Evolutionary conservation across 2,888 invertebrate genomes (phyloP).

Genomic region (Sarcophaga subvicina): DNA sequence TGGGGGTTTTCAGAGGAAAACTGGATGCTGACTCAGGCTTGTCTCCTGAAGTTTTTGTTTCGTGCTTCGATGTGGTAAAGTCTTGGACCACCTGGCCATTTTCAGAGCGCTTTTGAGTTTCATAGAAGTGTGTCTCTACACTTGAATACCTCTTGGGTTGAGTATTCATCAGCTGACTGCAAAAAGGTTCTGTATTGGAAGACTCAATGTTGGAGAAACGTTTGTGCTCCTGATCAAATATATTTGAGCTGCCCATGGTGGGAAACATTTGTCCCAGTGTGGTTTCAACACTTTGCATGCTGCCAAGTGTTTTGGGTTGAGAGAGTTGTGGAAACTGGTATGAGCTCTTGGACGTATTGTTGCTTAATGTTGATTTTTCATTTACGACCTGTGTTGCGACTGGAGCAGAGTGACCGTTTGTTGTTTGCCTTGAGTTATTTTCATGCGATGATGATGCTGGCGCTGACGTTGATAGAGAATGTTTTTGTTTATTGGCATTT

Average conservation of each 20-base stretch:
- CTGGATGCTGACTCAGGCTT: slow-evolving; percentile 49
- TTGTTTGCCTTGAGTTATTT: slow-evolving; percentile 79
- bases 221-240: slow-evolving; percentile 77
- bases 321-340: slow-evolving; percentile 47
- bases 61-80: slow-evolving; percentile 74
- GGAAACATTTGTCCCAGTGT: slow-evolving; percentile 77
- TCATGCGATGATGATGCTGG: slow-evolving; percentile 75
- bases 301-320: slow-evolving; percentile 41
- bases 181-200: slow-evolving; percentile 64
- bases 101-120: slow-evolving; percentile 79
- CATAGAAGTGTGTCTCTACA: slow-evolving; percentile 79
- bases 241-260: slow-evolving; percentile 74
- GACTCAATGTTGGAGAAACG: slow-evolving; percentile 80
- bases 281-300: slow-evolving; percentile 74
- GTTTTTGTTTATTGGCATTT: slow-evolving; percentile 47
- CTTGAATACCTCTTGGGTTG: slow-evolving; percentile 80
- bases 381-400: slow-evolving; percentile 61
- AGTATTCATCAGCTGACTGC: slow-evolving; percentile 70
- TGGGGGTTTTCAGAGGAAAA: slow-evolving; percentile 51
- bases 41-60: slow-evolving; percentile 73
- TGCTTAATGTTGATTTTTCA: slow-evolving; percentile 58
- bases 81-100: slow-evolving; percentile 80
- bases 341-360: slow-evolving; percentile 36
- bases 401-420: slow-evolving; percentile 71
- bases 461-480: slow-evolving; percentile 62